These are phyloP conservation scores for Anthonomus grandis DNA, from an alignment of 1,140 invertebrate species.

Conservation along the genomic window DNA sequence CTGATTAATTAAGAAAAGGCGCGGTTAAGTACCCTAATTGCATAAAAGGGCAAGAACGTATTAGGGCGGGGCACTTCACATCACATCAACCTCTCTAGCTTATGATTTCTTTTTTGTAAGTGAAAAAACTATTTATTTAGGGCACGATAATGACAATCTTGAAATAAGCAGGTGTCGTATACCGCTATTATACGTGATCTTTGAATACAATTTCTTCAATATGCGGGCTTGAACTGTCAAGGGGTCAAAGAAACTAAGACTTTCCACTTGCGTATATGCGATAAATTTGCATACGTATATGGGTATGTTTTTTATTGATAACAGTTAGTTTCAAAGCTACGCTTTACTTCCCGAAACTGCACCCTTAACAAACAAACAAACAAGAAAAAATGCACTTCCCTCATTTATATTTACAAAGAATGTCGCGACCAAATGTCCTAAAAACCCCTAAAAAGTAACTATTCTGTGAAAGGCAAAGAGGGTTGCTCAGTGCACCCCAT, in stretches of 20 bases:
- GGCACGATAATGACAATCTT: constrained; percentile 13
- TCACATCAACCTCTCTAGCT: too few species aligned
- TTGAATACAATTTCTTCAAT: constrained; percentile 33
- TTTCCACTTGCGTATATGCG: constrained; percentile 25
- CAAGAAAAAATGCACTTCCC: not conserved
- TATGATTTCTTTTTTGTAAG: too few species aligned
- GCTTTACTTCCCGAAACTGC: not conserved
- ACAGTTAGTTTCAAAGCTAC: not conserved
- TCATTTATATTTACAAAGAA: too few species aligned
- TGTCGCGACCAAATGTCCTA: not conserved
- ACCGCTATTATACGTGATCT: constrained; percentile 32
- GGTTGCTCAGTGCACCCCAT: not conserved
- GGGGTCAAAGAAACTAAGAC: constrained; percentile 39
- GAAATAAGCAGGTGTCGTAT: constrained; percentile 14
- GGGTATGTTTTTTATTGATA: not conserved
- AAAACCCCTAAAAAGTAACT: not conserved
- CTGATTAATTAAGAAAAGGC: too few species aligned
- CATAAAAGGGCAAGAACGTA: too few species aligned
- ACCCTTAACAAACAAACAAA: not conserved
- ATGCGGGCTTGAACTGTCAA: constrained; percentile 41
- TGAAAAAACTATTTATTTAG: constrained; percentile 19
- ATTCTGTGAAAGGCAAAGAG: not conserved
- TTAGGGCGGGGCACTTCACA: too few species aligned
- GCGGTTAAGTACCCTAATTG: too few species aligned
- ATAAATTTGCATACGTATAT: constrained; percentile 2